A percentile compares a stretch with the other conserved stretches of the same genome.
phyloP scores from a whole-genome alignment of 2,113 vertebrate genomes.

The Nesogale talazaci region DNA sequence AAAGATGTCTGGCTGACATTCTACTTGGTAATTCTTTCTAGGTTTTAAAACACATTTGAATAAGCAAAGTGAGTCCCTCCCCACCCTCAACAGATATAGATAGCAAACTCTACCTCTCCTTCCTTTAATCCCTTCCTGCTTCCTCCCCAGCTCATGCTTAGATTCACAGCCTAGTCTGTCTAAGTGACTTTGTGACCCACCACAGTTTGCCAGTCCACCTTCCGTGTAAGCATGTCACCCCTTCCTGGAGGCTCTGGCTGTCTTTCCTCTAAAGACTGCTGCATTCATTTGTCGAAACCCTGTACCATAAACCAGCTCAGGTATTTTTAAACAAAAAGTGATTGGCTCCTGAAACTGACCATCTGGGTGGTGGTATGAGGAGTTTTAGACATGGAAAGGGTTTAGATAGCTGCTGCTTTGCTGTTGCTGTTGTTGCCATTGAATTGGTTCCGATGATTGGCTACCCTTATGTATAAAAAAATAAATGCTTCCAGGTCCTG shows the following conservation, averaged over 20 bases:
- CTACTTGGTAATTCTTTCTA: slow-evolving; percentile 72
- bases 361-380: neutral
- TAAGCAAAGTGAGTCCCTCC: slow-evolving; percentile 59
- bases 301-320: neutral
- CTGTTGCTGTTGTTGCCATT: neutral
- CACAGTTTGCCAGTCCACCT: neutral
- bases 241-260: neutral
- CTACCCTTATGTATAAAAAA: neutral
- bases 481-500: neutral
- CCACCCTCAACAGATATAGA: neutral
- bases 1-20: slow-evolving; percentile 46
- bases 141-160: rapidly evolving
- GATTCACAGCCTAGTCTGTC: neutral
- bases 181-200: neutral
- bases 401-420: neutral
- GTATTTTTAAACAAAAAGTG: neutral
- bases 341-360: neutral
- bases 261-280: neutral
- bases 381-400: neutral
- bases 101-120: neutral
- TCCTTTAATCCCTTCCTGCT: neutral
- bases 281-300: neutral
- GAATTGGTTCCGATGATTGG: neutral
- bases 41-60: slow-evolving; percentile 71
- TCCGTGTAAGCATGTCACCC: neutral